Conservation (phyloP, 2,888 invertebrate genomes). For the Drosophila putrida region DNA sequence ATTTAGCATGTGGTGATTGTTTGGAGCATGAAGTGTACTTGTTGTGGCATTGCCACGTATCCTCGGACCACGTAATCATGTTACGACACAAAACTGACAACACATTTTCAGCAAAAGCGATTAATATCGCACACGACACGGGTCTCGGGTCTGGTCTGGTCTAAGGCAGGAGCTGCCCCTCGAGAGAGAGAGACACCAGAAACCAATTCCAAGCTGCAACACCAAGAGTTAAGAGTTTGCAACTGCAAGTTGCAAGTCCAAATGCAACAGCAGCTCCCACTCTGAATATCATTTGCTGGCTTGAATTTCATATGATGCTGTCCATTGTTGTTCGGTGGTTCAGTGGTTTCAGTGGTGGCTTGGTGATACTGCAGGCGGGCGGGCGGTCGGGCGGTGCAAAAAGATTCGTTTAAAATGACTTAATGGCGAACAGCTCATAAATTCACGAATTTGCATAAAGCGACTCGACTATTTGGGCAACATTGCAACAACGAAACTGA, state of each 20-base stretch:
- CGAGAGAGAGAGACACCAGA: constrained; percentile 11
- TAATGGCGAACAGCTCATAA: constrained; percentile 79
- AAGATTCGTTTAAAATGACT: constrained; percentile 77
- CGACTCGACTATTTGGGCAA: constrained; percentile 64
- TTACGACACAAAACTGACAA: constrained; percentile 82
- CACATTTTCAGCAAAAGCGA: constrained; percentile 81
- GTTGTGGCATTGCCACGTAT: constrained; percentile 41
- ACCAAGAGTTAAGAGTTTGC: background rate
- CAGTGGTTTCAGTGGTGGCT: background rate
- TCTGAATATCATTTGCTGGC: constrained; percentile 30
- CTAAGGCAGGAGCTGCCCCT: constrained; percentile 15
- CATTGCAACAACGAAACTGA: constrained; percentile 48
- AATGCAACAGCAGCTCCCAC: constrained; percentile 26
- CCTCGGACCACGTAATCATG: constrained; percentile 78
- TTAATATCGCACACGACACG: constrained; percentile 81
- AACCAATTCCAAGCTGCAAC: constrained; percentile 15
- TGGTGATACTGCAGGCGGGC: constrained; percentile 19
- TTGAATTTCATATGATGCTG: constrained; percentile 52
- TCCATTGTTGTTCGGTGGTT: constrained; percentile 54
- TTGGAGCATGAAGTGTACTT: constrained; percentile 4
- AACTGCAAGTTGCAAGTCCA: constrained; percentile 7
- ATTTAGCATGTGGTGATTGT: constrained; percentile 22
- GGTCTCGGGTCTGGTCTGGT: constrained; percentile 1
- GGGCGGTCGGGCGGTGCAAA: constrained; percentile 44
- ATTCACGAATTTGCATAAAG: constrained; percentile 79